Conservation (phyloP, 2,888 invertebrate species). For the Erebia palarica region DNA sequence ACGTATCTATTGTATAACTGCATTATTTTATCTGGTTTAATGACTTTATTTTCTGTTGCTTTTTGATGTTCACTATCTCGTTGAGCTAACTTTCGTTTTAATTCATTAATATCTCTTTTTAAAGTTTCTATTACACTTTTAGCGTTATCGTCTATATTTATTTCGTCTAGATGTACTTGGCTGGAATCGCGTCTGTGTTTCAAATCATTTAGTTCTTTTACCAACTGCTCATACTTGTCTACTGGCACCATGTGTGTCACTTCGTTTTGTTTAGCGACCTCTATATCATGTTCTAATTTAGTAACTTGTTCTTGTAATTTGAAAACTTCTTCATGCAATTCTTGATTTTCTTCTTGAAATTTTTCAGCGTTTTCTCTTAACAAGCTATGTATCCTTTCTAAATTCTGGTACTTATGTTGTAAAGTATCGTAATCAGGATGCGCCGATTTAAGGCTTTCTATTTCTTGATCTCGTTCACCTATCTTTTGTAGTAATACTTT, state of each 20-base stretch:
- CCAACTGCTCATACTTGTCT: conserved; percentile 63
- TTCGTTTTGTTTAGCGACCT: conserved; percentile 59
- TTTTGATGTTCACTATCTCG: conserved; percentile 53
- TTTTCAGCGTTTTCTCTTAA: conserved; percentile 76
- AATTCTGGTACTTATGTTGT: conserved; percentile 74
- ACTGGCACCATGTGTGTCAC: conserved; percentile 61
- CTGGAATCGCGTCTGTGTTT: conserved; percentile 61
- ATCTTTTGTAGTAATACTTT: conserved; percentile 68
- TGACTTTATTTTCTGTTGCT: conserved; percentile 52
- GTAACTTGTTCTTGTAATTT: conserved; percentile 75
- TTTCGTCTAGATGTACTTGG: conserved; percentile 65
- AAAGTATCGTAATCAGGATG: conserved; percentile 69
- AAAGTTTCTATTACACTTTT: conserved; percentile 77
- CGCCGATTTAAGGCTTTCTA: conserved; percentile 51
- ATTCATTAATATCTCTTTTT: conserved; percentile 72
- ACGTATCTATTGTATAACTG: conserved; percentile 75
- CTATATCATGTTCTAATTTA: conserved; percentile 73
- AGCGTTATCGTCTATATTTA: conserved; percentile 77
- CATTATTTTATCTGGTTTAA: conserved; percentile 68
- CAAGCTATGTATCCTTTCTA: conserved; percentile 71
- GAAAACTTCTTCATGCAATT: conserved; percentile 77
- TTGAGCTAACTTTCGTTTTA: conserved; percentile 65
- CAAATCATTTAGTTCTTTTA: conserved; percentile 63
- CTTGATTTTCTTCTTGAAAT: conserved; percentile 79
- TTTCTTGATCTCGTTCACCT: conserved; percentile 70